Conservation (phyloP, 2,113 vertebrate species). For the Podarcis cretensis region DNA sequence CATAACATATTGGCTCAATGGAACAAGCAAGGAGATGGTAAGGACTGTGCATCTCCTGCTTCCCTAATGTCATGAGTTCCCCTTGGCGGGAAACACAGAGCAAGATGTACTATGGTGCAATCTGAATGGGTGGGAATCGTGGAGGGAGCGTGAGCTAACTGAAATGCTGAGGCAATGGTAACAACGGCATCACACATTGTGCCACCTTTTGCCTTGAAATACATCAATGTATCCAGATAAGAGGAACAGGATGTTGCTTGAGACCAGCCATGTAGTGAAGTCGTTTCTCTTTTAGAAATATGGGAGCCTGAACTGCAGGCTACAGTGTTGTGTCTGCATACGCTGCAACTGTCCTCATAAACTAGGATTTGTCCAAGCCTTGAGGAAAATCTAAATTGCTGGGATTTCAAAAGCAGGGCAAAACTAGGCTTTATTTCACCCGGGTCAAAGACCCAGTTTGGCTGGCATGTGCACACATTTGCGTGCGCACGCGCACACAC, state of each 20-base stretch:
- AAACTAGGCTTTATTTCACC: no score
- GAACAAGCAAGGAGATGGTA: background rate
- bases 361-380: background rate
- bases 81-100: background rate
- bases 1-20: background rate
- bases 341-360: no score
- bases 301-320: conserved; percentile 29
- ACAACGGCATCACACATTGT: conserved; percentile 19
- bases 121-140: background rate
- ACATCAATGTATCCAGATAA: conserved; percentile 48
- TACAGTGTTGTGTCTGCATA: conserved; percentile 32
- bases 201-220: conserved; percentile 49
- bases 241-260: conserved; percentile 29
- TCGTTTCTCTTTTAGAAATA: background rate
- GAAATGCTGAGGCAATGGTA: conserved; percentile 38
- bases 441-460: no score
- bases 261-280: conserved; percentile 48
- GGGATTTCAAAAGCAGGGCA: no score
- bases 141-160: conserved; percentile 26
- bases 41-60: no score
- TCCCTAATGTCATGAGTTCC: background rate
- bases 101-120: conserved; percentile 21
- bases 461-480: no score
- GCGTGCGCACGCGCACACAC: no score
- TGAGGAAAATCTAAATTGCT: no score